These are phyloP conservation scores for Recurvirostra avosetta DNA, from an alignment of 2,113 vertebrate species.

Conservation along the genomic window DNA sequence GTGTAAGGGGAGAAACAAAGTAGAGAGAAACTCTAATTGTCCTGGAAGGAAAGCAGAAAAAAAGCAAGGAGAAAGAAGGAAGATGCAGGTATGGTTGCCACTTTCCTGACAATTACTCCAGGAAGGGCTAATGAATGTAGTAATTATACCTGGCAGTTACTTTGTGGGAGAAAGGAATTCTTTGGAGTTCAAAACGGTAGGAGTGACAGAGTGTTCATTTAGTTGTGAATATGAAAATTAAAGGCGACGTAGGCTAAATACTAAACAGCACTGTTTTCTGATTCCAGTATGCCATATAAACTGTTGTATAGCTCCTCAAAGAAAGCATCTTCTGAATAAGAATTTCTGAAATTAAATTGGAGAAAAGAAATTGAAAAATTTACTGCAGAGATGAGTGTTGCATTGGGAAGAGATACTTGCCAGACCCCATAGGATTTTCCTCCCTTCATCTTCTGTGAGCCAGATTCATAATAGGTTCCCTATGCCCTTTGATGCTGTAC, in stretches of 20 bases:
- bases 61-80: background rate
- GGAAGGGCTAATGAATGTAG: constrained; percentile 38
- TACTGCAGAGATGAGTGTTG: background rate
- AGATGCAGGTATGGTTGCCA: background rate
- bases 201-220: background rate
- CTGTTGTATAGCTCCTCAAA: background rate
- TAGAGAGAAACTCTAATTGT: background rate
- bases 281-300: background rate
- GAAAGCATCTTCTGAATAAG: background rate
- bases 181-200: background rate
- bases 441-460: background rate
- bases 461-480: background rate
- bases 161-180: background rate
- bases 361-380: background rate
- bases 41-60: background rate
- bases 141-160: constrained; percentile 38
- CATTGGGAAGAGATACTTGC: background rate
- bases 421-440: background rate
- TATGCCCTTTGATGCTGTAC: background rate
- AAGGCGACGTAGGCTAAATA: background rate
- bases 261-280: background rate
- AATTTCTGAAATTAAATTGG: background rate
- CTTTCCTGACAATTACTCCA: constrained; percentile 41
- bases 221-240: background rate
- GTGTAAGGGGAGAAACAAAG: background rate